Base-by-base conservation (phyloP, 2,113 vertebrate genomes). In the Vombatus ursinus region DNA sequence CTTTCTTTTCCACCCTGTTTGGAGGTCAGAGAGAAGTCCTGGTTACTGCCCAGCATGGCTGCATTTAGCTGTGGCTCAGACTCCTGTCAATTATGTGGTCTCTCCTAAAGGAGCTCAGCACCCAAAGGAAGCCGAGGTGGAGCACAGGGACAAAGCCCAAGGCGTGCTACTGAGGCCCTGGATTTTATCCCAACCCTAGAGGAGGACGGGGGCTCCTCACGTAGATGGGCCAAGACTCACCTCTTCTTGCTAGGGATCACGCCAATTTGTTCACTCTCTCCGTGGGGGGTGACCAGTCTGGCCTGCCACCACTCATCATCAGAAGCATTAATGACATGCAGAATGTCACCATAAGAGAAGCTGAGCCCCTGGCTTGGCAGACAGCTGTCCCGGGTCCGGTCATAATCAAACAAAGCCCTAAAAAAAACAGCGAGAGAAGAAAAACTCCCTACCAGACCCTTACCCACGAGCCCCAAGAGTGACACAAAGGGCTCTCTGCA, bases 271-370 rank as follows among this genome's bases (percentile, higher is more conserved):
- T 99, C 99, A 0, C 99, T 99, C 98, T 99, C 99, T 49, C 99
- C 99, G 0, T 99, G 99, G 52, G 99, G 99, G 0, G 99, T 99
- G 97, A 99, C 99, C 25, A 99, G 99, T 96, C 99, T 99, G 3
- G 99, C 99, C 98, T 99, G 99, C 99, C 99, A 99, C 99, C 99
- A 99, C 98, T 99, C 99, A 26, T 99, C 99, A 9, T 99, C 99
- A 0, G 99, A 99, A 95, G 99, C 99, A 0, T 99, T 99, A 97
- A 99, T 99, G 97, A 99, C 99, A 1, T 99, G 99, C 95, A 99
- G 98, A 97, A 99, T 99, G 93, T 99, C 99, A 90, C 99, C 99
- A 0, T 99, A 99, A 93, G 99, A 99, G 98, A 99, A 99, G 98
- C 99, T 99, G 98, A 99, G 99, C 0, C 99, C 99, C 98, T 99